A percentile compares a stretch with the other conserved stretches of the same genome.
Evolutionary conservation across 2,888 invertebrate species (phyloP).

Genomic region (Heliconius erato): DNA sequence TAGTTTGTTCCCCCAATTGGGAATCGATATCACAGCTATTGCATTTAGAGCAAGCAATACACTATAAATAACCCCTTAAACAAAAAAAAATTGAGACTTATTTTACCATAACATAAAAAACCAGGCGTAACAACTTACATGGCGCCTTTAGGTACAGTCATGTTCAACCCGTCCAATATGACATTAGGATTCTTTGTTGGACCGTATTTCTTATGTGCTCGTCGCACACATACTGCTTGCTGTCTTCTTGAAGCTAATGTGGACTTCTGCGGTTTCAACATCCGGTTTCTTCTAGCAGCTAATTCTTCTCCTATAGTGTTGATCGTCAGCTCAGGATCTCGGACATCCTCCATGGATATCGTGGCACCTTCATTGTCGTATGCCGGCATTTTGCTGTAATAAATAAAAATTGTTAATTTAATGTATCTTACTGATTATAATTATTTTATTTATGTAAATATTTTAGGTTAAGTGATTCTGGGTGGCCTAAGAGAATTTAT

Average conservation of each 20-base stretch:
- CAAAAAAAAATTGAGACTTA: no score
- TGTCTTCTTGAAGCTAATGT: constrained; percentile 90
- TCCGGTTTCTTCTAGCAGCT: constrained; percentile 65
- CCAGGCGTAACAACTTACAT: constrained; percentile 87
- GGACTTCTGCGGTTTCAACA: constrained; percentile 87
- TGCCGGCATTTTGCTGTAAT: constrained; percentile 76
- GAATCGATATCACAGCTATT: no score
- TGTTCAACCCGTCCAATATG: constrained; percentile 94
- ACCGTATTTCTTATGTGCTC: constrained; percentile 94
- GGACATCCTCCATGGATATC: constrained; percentile 80
- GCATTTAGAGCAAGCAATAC: no score
- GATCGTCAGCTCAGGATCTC: constrained; percentile 63
- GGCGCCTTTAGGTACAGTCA: constrained; percentile 96
- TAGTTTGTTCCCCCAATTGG: no score
- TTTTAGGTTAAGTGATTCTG: background rate
- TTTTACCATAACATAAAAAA: background rate
- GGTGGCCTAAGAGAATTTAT: no score
- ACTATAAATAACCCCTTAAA: no score
- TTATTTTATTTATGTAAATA: background rate
- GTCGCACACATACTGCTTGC: constrained; percentile 93
- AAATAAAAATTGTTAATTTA: constrained; percentile 21
- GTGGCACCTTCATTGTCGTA: constrained; percentile 83
- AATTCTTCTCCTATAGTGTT: constrained; percentile 72
- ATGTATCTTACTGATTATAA: background rate
- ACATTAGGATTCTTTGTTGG: constrained; percentile 91